phyloP scores from a whole-genome alignment of 2,113 vertebrate genomes.

The Pomatorhinus ruficollis region DNA sequence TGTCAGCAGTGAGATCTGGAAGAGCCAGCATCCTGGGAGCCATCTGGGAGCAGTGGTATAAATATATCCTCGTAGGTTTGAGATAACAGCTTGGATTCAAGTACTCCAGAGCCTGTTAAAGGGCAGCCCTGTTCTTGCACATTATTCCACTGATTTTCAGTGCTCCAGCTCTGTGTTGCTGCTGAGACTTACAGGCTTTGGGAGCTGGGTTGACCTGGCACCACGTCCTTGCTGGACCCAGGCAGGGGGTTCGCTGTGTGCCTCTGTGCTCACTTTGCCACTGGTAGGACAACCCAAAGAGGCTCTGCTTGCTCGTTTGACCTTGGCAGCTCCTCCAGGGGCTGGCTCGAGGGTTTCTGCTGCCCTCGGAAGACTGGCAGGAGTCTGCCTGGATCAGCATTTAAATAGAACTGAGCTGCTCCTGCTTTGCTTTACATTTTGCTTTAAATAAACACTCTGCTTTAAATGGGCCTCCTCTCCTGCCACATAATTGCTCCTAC shows the following conservation, averaged over 20 bases:
- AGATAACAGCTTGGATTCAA: slow-evolving; percentile 28
- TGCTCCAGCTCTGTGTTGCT: not conserved
- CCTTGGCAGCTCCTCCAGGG: slow-evolving; percentile 22
- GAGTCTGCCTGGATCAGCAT: slow-evolving; percentile 35
- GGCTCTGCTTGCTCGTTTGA: not conserved
- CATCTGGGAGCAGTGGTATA: slow-evolving; percentile 40
- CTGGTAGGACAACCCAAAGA: not conserved
- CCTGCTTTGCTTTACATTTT: not conserved
- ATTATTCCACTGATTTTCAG: not conserved
- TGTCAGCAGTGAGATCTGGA: not conserved
- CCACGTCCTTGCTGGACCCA: not conserved
- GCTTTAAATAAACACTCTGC: not conserved
- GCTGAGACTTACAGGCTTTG: not conserved
- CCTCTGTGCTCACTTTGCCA: not conserved
- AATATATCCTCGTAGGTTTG: slow-evolving; percentile 35
- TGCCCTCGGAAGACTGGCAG: slow-evolving; percentile 50
- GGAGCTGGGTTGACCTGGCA: not conserved
- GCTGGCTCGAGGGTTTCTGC: slow-evolving; percentile 42
- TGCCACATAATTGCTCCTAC: not conserved
- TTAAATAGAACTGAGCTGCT: not conserved
- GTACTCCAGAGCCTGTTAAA: not conserved
- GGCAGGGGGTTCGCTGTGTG: accelerated
- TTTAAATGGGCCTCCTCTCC: not conserved
- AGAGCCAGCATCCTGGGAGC: slow-evolving; percentile 19
- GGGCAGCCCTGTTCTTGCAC: not conserved